Percentiles rank a stretch among this genome's conserved stretches.
phyloP scores from a whole-genome alignment of 1,140 invertebrate species.

The Drosophila sturtevanti region DNA sequence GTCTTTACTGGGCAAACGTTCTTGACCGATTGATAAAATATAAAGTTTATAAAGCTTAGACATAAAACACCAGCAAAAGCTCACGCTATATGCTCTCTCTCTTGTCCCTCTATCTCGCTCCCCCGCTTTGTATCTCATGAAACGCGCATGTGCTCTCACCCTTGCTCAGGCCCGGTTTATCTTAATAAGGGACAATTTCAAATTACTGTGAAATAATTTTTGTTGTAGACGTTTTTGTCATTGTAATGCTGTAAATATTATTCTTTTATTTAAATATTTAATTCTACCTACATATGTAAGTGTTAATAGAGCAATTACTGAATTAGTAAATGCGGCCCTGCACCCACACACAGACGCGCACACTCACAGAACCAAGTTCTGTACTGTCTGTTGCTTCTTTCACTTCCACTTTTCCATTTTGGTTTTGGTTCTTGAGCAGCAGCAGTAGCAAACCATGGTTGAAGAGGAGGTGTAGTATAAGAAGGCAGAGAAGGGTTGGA shows the following conservation, averaged over 20 bases:
- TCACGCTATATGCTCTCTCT: conserved; percentile 23
- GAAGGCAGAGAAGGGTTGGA: conserved; percentile 13
- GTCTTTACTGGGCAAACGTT: conserved; percentile 69
- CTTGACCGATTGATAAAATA: conserved; percentile 80
- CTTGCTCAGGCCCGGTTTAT: background rate
- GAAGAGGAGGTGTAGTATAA: conserved; percentile 15
- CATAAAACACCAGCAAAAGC: conserved; percentile 67
- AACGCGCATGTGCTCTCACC: conserved; percentile 2
- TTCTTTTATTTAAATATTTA: background rate
- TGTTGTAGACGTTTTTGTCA: background rate
- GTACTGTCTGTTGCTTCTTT: conserved; percentile 70
- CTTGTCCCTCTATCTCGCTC: background rate
- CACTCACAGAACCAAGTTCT: conserved; percentile 2
- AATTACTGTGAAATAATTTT: background rate
- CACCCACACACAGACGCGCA: conserved; percentile 33
- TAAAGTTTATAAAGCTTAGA: conserved; percentile 68
- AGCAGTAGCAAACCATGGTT: conserved; percentile 12
- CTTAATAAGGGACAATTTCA: conserved; percentile 18
- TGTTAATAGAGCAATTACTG: background rate
- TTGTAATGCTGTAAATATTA: no score
- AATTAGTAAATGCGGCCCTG: conserved; percentile 25
- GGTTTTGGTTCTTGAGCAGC: conserved; percentile 21
- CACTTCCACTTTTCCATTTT: conserved; percentile 70
- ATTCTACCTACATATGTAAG: background rate
- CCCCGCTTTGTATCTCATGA: background rate